Conservation (phyloP, 2,888 invertebrate species). For the Leptura quadrifasciata region DNA sequence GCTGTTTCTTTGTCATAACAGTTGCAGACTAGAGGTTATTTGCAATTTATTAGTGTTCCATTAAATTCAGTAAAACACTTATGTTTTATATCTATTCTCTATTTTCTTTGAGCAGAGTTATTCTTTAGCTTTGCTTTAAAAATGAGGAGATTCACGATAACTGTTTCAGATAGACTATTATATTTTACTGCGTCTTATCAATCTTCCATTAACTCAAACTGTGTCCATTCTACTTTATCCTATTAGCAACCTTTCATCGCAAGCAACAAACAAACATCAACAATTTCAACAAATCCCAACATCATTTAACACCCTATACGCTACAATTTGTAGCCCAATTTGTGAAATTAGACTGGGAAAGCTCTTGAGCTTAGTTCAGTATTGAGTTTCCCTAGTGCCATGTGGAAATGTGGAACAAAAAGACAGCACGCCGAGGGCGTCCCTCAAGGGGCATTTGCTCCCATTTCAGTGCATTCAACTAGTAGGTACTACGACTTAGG, state of each 20-base stretch:
- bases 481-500: background rate
- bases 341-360: constrained; percentile 17
- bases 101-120: no score
- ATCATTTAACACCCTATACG: constrained; percentile 9
- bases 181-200: background rate
- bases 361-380: background rate
- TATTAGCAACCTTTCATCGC: background rate
- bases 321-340: constrained; percentile 11
- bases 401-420: constrained; percentile 2
- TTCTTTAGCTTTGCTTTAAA: no score
- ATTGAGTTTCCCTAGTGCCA: constrained; percentile 10
- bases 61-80: no score
- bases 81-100: no score
- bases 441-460: constrained; percentile 16
- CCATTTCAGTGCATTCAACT: constrained; percentile 34
- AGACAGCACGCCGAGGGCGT: background rate
- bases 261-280: background rate
- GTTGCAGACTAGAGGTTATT: no score
- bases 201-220: background rate
- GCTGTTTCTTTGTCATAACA: no score
- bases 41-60: no score
- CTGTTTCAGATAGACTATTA: background rate
- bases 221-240: no score
- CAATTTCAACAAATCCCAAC: background rate
- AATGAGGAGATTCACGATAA: no score